Base-by-base conservation (phyloP, 92 coral and sea anemone genomes). In the Montipora capitata region DNA sequence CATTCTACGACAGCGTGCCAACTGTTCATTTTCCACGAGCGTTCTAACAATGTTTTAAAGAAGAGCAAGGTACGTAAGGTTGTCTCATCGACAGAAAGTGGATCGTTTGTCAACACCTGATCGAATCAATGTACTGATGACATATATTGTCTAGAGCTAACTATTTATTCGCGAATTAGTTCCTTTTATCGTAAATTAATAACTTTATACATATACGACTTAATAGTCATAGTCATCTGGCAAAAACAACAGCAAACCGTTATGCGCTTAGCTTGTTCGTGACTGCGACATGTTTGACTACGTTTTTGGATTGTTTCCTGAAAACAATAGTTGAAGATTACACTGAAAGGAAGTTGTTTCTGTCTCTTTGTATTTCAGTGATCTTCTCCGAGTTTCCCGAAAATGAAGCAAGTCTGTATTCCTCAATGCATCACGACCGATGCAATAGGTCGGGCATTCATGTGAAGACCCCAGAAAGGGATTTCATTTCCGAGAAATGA, bases 1-100 rank as follows among this genome's bases (percentile, higher is more conserved):
- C 86, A 68, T 41, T 81, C 40, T 68, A 52, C 56, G 38, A 81
- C 17, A 66, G 41, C 6, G 68, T 57, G 15, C 77, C 76, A 68
- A 27, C 1, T 40, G 67, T 80, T 10, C 65, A 51, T 51, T 45
- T 80, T 14, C 75, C 85, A 20, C 66, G 85, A 35, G 10, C 75
- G 41, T 69, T 52, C 68, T 81, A 57, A 56, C 59, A 35, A 9
- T 56, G 14, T 7, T 8, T 4, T 2, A 59, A 39, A 0, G 15
- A 0, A 64, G 52, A 48, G 10, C 5, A 48, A 63, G 74, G 74
- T 79, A 79, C 45, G 10, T 56, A 56, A 3, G 61, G 3, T 9
- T 56, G 8, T 56, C 61, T 56, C 13, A 51, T 6, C 9, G 61
- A 56, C 1, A 27, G 35, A 27, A 27, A 27, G 35, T 27, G 35